Conservation (phyloP, 2,888 invertebrate genomes). For the Drosophila planitibia region DNA sequence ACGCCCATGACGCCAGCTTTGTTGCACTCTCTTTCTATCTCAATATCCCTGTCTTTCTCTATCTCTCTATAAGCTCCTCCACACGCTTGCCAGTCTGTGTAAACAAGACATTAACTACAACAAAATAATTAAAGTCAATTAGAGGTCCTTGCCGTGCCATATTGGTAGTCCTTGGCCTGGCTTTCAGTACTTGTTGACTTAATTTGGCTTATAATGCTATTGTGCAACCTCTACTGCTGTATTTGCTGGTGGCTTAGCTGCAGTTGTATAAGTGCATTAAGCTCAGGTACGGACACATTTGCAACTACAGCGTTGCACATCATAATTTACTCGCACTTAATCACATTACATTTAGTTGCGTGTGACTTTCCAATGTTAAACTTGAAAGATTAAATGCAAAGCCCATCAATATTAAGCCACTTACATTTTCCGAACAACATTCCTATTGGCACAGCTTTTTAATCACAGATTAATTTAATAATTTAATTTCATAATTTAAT, state of each 20-base stretch:
- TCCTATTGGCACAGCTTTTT: conserved; percentile 25
- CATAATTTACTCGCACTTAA: conserved; percentile 35
- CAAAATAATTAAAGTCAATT: conserved; percentile 83
- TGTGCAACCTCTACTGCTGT: conserved; percentile 34
- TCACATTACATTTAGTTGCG: conserved; percentile 6
- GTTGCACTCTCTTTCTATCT: not conserved
- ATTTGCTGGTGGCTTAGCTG: conserved; percentile 46
- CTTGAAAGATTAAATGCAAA: conserved; percentile 13
- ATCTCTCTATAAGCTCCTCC: not conserved
- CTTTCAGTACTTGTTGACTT: conserved; percentile 59
- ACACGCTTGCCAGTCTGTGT: conserved; percentile 39
- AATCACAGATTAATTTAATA: conserved; percentile 37
- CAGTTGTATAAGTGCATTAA: conserved; percentile 5
- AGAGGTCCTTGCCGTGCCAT: conserved; percentile 69
- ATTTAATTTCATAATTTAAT: conserved; percentile 42
- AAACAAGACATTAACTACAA: conserved; percentile 80
- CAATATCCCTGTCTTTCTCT: not conserved
- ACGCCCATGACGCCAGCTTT: conserved; percentile 36
- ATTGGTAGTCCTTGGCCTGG: conserved; percentile 49
- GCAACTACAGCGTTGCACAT: conserved; percentile 8
- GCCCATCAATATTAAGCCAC: conserved; percentile 12
- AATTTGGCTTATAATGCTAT: conserved; percentile 55
- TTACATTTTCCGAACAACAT: conserved; percentile 10
- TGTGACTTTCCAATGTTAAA: not conserved
- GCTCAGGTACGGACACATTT: not conserved